Evolutionary conservation across 1,140 invertebrate species (phyloP).

Genomic region (Ips nitidus): DNA sequence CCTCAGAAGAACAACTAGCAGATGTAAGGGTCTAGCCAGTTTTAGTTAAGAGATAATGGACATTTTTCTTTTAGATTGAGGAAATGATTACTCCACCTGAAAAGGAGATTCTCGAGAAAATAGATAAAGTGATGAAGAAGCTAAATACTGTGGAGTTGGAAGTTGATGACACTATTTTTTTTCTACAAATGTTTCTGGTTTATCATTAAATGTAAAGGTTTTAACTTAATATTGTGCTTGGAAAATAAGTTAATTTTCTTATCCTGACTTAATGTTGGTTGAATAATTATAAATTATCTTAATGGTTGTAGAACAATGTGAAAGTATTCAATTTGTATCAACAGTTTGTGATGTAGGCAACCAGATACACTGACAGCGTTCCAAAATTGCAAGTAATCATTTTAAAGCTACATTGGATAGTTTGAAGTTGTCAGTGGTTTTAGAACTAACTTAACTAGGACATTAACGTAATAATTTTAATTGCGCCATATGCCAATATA

Average conservation of each 20-base stretch:
- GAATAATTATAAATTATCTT: no score
- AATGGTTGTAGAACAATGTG: no score
- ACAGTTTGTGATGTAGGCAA: no score
- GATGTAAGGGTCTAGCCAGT: conserved; percentile 60
- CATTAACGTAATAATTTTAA: no score
- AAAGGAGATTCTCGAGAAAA: conserved; percentile 65
- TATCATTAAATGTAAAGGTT: conserved; percentile 40
- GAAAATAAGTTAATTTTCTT: neutral
- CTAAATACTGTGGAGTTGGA: conserved; percentile 68
- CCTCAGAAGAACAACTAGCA: conserved; percentile 71
- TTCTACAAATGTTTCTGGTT: conserved; percentile 64
- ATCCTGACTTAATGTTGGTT: neutral
- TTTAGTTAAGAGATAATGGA: no score
- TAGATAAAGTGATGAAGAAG: conserved; percentile 66
- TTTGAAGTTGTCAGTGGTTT: no score
- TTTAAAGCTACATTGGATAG: no score
- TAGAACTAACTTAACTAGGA: no score
- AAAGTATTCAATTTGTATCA: no score
- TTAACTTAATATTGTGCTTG: neutral
- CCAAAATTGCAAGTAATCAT: no score
- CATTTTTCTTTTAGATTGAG: conserved; percentile 61
- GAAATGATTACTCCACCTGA: conserved; percentile 80
- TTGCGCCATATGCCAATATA: no score
- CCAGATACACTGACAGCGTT: no score
- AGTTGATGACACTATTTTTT: conserved; percentile 73